phyloP scores from a whole-genome alignment of 2,888 invertebrate genomes.

The Oxystoma pomonae region DNA sequence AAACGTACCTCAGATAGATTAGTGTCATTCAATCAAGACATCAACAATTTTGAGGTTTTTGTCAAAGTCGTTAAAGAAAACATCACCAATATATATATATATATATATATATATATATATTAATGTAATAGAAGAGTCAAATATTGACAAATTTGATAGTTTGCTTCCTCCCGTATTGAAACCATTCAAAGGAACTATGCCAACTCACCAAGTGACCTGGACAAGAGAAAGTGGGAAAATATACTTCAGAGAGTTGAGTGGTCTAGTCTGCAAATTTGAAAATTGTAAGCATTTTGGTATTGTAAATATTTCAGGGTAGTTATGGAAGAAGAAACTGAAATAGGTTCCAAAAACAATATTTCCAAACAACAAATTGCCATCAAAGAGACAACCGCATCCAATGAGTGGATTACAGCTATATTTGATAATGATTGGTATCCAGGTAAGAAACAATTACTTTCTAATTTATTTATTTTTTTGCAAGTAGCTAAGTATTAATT shows the following conservation, averaged over 20 bases:
- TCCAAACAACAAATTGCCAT: neutral
- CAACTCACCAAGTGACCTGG: slow-evolving; percentile 2
- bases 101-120: no score
- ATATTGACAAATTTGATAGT: slow-evolving; percentile 1
- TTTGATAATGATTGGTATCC: slow-evolving; percentile 8
- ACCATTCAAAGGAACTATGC: slow-evolving; percentile 5
- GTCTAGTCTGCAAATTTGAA: neutral
- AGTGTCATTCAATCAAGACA: neutral
- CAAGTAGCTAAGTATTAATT: neutral
- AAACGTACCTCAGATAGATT: neutral
- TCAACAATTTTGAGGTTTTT: neutral
- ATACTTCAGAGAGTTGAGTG: neutral
- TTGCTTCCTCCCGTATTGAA: neutral
- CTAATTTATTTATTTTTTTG: neutral
- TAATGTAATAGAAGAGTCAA: neutral
- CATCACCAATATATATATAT: neutral
- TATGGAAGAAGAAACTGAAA: neutral
- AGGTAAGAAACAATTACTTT: slow-evolving; percentile 2
- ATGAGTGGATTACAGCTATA: slow-evolving; percentile 9
- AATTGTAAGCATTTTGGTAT: neutral
- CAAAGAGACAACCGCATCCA: neutral
- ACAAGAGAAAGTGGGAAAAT: neutral
- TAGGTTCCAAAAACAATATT: neutral
- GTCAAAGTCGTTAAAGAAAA: neutral
- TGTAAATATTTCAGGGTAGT: neutral